A percentile compares a stretch with the other conserved stretches of the same genome.
Conservation (phyloP, 2,113 vertebrate genomes). For the Melanerpes formicivorus region DNA sequence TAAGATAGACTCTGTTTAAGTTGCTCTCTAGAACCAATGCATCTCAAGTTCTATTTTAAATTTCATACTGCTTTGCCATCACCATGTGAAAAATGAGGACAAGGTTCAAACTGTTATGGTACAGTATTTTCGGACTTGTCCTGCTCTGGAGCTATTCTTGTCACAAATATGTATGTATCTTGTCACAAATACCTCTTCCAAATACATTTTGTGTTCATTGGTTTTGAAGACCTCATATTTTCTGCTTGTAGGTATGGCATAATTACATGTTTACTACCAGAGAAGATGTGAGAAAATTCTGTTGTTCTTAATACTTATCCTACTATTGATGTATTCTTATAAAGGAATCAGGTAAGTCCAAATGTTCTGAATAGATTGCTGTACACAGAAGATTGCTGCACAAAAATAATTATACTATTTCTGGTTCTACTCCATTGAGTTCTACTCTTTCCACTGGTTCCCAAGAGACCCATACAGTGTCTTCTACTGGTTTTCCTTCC, state of each 20-base stretch:
- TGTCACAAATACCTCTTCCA: not conserved
- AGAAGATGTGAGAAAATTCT: not conserved
- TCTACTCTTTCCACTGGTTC: not conserved
- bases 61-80: conserved; percentile 41
- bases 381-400: not conserved
- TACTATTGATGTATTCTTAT: not conserved
- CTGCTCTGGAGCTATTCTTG: not conserved
- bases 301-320: not conserved
- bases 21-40: not conserved
- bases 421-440: accelerated
- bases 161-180: not conserved
- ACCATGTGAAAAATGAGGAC: conserved; percentile 49
- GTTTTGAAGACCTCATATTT: not conserved
- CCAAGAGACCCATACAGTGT: not conserved
- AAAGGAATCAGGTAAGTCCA: not conserved
- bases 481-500: not conserved
- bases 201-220: not conserved
- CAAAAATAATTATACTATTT: not conserved
- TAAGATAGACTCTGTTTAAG: conserved; percentile 28
- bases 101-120: conserved; percentile 8
- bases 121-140: conserved; percentile 38
- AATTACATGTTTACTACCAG: not conserved
- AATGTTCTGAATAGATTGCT: not conserved
- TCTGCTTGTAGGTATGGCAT: not conserved
- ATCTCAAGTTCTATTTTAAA: conserved; percentile 56